Evolutionary conservation across 2,888 invertebrate genomes (phyloP).

Genomic region (Eilema griseolum): DNA sequence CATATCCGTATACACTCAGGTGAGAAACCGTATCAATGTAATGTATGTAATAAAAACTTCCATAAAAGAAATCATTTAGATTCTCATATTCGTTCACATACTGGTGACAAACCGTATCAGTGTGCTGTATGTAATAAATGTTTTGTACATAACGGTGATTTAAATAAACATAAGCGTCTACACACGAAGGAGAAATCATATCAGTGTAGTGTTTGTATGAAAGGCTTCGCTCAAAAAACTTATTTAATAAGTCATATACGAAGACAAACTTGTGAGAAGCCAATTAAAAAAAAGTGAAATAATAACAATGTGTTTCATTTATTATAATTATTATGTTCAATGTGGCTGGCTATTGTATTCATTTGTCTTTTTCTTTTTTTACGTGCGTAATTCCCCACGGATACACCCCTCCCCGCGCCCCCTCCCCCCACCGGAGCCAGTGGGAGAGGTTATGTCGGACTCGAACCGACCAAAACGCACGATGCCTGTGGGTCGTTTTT

Average conservation of each 20-base stretch:
- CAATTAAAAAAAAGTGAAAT: not conserved
- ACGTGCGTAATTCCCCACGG: too few relatives aligned
- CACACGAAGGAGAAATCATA: not conserved
- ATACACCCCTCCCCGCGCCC: too few relatives aligned
- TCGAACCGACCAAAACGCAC: too few relatives aligned
- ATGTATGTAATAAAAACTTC: not conserved
- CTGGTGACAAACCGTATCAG: not conserved
- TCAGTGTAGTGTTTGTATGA: not conserved
- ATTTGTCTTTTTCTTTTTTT: too few relatives aligned
- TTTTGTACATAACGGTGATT: not conserved
- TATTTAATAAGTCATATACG: too few relatives aligned
- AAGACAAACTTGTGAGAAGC: not conserved
- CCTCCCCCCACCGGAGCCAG: too few relatives aligned
- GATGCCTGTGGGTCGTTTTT: too few relatives aligned
- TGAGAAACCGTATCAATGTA: not conserved
- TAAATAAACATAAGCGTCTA: not conserved
- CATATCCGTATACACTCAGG: not conserved
- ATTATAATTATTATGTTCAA: too few relatives aligned
- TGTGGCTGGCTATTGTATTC: too few relatives aligned
- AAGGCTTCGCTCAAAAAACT: too few relatives aligned
- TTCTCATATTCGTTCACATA: not conserved
- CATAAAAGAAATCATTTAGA: not conserved
- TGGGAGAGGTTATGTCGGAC: too few relatives aligned
- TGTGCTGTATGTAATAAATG: not conserved
- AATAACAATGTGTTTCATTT: too few relatives aligned